Percentiles rank a stretch among this genome's conserved stretches.
Conservation (phyloP, 1,140 invertebrate genomes). For the Conus ventricosus region DNA sequence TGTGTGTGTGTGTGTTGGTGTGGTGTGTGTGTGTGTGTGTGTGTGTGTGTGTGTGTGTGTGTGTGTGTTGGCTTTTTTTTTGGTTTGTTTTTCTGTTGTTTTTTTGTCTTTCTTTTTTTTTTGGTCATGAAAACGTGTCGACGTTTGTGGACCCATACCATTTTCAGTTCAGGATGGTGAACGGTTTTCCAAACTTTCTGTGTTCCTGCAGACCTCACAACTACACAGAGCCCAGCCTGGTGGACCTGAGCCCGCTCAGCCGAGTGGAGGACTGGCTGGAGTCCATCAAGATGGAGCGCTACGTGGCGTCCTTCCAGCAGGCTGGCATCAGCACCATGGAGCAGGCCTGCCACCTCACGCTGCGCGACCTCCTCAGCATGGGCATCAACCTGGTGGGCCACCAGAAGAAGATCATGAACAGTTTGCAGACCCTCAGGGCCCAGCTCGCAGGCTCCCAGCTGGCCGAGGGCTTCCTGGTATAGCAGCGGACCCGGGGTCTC, state of each 20-base stretch:
- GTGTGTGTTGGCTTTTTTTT: too few species aligned
- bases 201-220: slow-evolving; percentile 80
- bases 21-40: too few species aligned
- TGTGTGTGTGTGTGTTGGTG: too few species aligned
- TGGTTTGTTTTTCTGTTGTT: too few species aligned
- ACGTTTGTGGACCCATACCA: too few species aligned
- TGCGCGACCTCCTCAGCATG: slow-evolving; percentile 91
- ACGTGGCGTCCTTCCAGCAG: slow-evolving; percentile 93
- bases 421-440: slow-evolving; percentile 91
- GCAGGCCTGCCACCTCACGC: slow-evolving; percentile 87
- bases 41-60: too few species aligned
- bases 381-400: slow-evolving; percentile 97
- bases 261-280: slow-evolving; percentile 96
- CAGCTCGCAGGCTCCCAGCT: slow-evolving; percentile 88
- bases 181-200: too few species aligned
- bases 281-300: slow-evolving; percentile 97
- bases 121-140: too few species aligned
- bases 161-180: too few species aligned
- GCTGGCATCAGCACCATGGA: slow-evolving; percentile 90
- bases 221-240: slow-evolving; percentile 90
- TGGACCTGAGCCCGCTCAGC: slow-evolving; percentile 91
- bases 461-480: slow-evolving; percentile 93
- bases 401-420: slow-evolving; percentile 98
- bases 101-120: too few species aligned
- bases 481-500: slow-evolving; percentile 54